Conservation (phyloP, 1,140 invertebrate species). For the Babylonia areolata region DNA sequence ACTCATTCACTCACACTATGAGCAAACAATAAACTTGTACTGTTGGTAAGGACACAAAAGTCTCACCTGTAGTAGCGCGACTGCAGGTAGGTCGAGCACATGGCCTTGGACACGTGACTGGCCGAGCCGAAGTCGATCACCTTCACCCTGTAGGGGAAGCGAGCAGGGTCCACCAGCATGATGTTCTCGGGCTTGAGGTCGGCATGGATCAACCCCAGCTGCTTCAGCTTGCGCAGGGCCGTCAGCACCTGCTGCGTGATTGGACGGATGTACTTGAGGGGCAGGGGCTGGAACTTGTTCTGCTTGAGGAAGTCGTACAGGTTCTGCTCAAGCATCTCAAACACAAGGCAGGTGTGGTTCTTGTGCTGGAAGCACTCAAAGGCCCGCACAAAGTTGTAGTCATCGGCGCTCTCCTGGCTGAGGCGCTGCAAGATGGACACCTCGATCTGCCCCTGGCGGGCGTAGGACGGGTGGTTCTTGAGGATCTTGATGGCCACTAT, state of each 20-base stretch:
- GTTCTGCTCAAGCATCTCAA: constrained; percentile 99
- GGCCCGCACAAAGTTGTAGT: constrained; percentile 98
- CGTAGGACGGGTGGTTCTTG: constrained; percentile 99
- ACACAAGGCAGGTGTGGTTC: constrained; percentile 99
- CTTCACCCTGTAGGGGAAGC: constrained; percentile 97
- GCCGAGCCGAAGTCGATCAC: constrained; percentile 99
- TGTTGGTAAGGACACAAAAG: too few relatives aligned
- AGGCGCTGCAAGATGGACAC: constrained; percentile 94
- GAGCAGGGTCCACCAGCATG: constrained; percentile 98
- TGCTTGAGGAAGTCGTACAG: constrained; percentile 99
- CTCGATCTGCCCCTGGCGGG: constrained; percentile 99
- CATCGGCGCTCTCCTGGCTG: constrained; percentile 99
- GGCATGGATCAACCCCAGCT: constrained; percentile 99
- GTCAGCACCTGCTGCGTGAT: constrained; percentile 99
- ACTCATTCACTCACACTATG: too few relatives aligned
- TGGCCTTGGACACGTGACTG: constrained; percentile 98
- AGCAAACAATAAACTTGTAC: too few relatives aligned
- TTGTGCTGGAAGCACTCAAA: constrained; percentile 99
- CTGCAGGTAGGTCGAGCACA: constrained; percentile 99
- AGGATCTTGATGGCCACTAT: constrained; percentile 99
- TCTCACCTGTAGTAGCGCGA: constrained; percentile 93
- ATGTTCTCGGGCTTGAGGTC: constrained; percentile 99
- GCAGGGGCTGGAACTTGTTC: constrained; percentile 99
- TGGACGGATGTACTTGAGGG: constrained; percentile 98
- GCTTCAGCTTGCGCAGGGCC: constrained; percentile 98